Evolutionary conservation across 1,140 invertebrate genomes (phyloP), one percentile per base, ranked within the genome.

Genomic region (Bombyx mandarina): DNA sequence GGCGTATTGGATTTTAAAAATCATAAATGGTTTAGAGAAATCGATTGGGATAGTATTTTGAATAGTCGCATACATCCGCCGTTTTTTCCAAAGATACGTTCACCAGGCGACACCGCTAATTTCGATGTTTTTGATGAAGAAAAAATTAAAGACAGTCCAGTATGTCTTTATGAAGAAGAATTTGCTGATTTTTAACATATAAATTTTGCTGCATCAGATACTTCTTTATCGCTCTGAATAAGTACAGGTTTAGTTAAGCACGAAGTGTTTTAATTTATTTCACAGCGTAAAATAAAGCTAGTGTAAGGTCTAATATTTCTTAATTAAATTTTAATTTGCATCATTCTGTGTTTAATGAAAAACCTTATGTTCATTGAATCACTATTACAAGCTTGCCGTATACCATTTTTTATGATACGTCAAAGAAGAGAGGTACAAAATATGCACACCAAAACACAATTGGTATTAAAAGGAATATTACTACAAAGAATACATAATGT

Each of bases 11-110:
- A 94, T 63, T 91, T 93, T 9, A 94, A 93, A 73, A 87, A 81
- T 26, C 92, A 93, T 61, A 82, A 80, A 43, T 93, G 91, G 91
- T 98, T 98, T 73, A 86, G 90, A 45, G 89, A 90, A 1, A 92
- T 92, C 8, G 93, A 98, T 69, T 98, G 96, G 96, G 92, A 96
- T 54, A 90, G 91, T 18, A 90, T 98, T 60, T 93, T 96, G 52
- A 92, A 97, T 70, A 92, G 93, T 73, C 94, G 93, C 70, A 70
- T 95, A 8, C 89, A 90, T 61, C 92, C 96, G 0, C 93, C 93
- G 7, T 97, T 94, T 77, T 83, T 94, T 61, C 97, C 96, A 0
- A 91, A 90, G 61, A 90, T 93, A 45, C 86, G 90, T 58, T 89
- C 91, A 51, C 88, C 91, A 0, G 92, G 93, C 2, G 96, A 98